A percentile compares a stretch with the other conserved stretches of the same genome.
Evolutionary conservation across 35 echinoderm and acorn worm genomes (phyloP).

Genomic region (Stichopus chloronotus): DNA sequence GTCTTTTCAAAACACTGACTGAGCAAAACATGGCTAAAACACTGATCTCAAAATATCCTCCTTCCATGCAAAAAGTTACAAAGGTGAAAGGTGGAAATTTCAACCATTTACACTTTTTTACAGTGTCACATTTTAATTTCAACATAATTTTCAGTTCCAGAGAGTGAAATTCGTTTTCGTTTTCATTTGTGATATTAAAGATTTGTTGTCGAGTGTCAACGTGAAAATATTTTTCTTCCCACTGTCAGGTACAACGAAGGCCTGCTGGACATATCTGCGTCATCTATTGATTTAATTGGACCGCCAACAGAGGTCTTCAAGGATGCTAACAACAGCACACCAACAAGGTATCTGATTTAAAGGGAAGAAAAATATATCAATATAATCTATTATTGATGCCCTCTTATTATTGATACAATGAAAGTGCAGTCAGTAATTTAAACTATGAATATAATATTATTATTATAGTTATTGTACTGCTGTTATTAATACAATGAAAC

Average conservation of each 20-base stretch:
- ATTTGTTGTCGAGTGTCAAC: too few relatives aligned
- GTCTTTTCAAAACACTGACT: not conserved
- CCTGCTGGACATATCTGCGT: slow-evolving; percentile 85
- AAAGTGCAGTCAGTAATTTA: too few relatives aligned
- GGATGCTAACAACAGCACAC: slow-evolving; percentile 78
- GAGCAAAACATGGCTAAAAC: not conserved
- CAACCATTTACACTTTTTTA: too few relatives aligned
- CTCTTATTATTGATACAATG: too few relatives aligned
- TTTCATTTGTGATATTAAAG: too few relatives aligned
- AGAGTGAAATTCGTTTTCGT: too few relatives aligned
- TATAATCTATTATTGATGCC: not conserved
- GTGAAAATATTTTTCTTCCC: not conserved
- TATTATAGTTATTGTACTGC: too few relatives aligned
- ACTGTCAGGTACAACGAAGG: slow-evolving; percentile 83
- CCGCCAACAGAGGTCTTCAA: slow-evolving; percentile 71
- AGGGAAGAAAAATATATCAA: not conserved
- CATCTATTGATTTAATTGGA: slow-evolving; percentile 73
- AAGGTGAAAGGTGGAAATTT: too few relatives aligned
- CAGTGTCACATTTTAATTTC: too few relatives aligned
- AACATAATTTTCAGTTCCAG: too few relatives aligned
- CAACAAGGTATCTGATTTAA: slow-evolving; percentile 62
- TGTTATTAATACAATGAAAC: too few relatives aligned
- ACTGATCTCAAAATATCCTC: not conserved
- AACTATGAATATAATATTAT: too few relatives aligned
- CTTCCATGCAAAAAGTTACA: not conserved